Evolutionary conservation across 1,140 invertebrate genomes (phyloP).

Genomic region (Cataglyphis hispanica): DNA sequence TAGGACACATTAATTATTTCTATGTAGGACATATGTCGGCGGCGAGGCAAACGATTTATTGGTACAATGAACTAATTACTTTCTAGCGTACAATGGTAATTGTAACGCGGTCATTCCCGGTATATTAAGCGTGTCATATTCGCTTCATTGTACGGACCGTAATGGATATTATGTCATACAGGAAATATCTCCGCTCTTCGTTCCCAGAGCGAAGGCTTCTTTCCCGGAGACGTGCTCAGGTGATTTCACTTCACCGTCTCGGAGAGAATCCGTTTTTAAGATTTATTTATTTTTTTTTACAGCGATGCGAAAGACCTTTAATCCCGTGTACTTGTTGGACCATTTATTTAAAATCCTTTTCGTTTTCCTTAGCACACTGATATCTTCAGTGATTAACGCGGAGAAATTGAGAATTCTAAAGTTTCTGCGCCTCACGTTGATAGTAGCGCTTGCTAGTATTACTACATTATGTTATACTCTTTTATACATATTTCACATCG

Average conservation of each 20-base stretch:
- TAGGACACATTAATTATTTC: constrained; percentile 72
- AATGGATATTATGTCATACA: constrained; percentile 75
- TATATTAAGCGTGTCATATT: constrained; percentile 69
- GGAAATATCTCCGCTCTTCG: constrained; percentile 63
- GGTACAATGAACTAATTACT: constrained; percentile 75
- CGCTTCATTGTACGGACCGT: constrained; percentile 70
- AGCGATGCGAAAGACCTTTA: constrained; percentile 40
- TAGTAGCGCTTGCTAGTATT: neutral
- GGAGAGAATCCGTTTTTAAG: constrained; percentile 42
- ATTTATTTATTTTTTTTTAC: constrained; percentile 23
- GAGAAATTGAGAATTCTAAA: neutral
- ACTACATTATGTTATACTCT: neutral
- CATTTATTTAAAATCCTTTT: constrained; percentile 35
- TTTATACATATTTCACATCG: neutral
- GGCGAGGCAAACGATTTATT: constrained; percentile 69
- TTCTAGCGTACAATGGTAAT: constrained; percentile 70
- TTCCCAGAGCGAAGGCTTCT: constrained; percentile 59
- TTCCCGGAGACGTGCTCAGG: constrained; percentile 36
- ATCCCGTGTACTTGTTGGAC: constrained; percentile 24
- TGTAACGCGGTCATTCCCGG: constrained; percentile 70
- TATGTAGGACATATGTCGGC: constrained; percentile 65
- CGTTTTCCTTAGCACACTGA: constrained; percentile 11
- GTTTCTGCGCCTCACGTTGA: constrained; percentile 6
- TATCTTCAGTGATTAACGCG: constrained; percentile 42
- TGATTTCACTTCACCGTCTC: constrained; percentile 43